Evolutionary conservation across 2,888 invertebrate species (phyloP).

Genomic region (Nymphalis polychloros): DNA sequence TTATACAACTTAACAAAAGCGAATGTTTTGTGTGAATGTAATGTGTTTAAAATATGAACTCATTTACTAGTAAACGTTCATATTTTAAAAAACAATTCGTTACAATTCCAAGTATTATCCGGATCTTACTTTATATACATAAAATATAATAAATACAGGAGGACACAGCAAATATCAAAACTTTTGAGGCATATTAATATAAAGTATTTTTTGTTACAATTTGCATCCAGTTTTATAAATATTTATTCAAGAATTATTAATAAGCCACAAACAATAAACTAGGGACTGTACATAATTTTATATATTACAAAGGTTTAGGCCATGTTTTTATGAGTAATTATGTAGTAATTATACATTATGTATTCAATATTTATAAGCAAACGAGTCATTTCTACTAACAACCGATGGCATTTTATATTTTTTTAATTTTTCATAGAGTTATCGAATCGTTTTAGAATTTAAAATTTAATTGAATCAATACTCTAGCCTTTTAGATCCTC

Average conservation of each 20-base stretch:
- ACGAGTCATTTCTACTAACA: slow-evolving; percentile 4
- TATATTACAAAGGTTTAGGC: slow-evolving; percentile 33
- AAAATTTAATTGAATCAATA: too few relatives aligned
- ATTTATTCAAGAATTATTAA: not conserved
- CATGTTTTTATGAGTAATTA: slow-evolving; percentile 18
- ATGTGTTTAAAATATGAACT: too few relatives aligned
- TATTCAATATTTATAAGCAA: not conserved
- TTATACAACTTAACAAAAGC: not conserved
- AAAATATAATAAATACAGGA: not conserved
- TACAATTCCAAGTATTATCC: not conserved
- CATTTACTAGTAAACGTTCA: not conserved
- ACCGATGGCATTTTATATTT: not conserved
- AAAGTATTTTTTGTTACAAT: not conserved
- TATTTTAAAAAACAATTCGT: not conserved
- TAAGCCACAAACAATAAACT: slow-evolving; percentile 20
- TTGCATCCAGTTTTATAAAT: slow-evolving; percentile 9
- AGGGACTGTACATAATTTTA: slow-evolving; percentile 29
- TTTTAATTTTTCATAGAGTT: too few relatives aligned
- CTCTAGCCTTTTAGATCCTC: too few relatives aligned
- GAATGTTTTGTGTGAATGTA: too few relatives aligned
- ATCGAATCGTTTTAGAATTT: too few relatives aligned
- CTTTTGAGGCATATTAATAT: not conserved
- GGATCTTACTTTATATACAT: slow-evolving; percentile 6
- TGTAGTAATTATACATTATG: not conserved
- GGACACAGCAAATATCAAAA: not conserved